Percentiles rank a stretch among this genome's conserved stretches.
Conservation (phyloP, 1,140 invertebrate species). For the Zaprionus nigranus region DNA sequence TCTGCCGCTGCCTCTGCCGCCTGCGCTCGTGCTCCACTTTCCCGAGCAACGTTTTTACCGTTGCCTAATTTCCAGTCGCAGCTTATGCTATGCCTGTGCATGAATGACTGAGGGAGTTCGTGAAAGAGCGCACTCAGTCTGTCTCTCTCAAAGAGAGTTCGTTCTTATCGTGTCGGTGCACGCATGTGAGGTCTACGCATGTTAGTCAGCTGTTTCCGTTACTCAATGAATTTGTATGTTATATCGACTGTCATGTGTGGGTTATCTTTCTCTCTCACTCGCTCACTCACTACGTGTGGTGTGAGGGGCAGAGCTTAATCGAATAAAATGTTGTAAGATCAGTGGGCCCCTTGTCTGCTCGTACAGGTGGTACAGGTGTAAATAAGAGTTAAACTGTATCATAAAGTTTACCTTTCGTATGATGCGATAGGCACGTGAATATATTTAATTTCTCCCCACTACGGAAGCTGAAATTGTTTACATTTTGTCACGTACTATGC, state of each 20-base stretch:
- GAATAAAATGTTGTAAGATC: background rate
- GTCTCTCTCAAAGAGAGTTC: slow-evolving; percentile 12
- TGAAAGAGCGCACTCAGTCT: background rate
- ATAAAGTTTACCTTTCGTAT: slow-evolving; percentile 18
- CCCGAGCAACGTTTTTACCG: slow-evolving; percentile 48
- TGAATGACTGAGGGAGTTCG: no score
- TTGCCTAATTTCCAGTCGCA: slow-evolving; percentile 36
- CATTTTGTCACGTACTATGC: slow-evolving; percentile 22
- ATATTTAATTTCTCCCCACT: background rate
- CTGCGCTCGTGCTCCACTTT: slow-evolving; percentile 56
- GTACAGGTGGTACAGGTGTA: slow-evolving; percentile 8
- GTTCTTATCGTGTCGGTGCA: slow-evolving; percentile 36
- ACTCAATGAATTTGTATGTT: slow-evolving; percentile 44
- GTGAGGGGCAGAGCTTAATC: background rate
- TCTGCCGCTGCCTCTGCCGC: slow-evolving; percentile 26
- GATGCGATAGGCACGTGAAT: slow-evolving; percentile 23
- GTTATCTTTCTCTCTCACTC: background rate
- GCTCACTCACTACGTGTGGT: background rate
- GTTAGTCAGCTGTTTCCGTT: slow-evolving; percentile 57
- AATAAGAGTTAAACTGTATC: slow-evolving; percentile 13
- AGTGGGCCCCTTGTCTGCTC: slow-evolving; percentile 3
- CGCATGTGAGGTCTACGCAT: slow-evolving; percentile 46
- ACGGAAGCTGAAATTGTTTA: slow-evolving; percentile 18
- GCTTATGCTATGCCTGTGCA: slow-evolving; percentile 36
- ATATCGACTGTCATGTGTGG: slow-evolving; percentile 30